phyloP scores from a whole-genome alignment of 2,113 vertebrate genomes.

The Oncorhynchus tshawytscha region DNA sequence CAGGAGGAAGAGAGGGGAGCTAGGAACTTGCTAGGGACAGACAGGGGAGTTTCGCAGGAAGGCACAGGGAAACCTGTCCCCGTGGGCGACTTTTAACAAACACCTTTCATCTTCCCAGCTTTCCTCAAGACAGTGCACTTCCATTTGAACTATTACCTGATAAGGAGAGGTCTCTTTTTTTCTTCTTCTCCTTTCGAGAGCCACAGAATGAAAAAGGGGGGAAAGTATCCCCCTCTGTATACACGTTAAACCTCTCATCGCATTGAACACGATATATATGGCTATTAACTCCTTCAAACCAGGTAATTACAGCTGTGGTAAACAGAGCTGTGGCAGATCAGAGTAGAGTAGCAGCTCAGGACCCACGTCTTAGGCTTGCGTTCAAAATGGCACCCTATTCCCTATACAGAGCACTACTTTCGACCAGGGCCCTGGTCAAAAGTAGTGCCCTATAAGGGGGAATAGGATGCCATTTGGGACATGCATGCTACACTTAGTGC shows the following conservation, averaged over 20 bases:
- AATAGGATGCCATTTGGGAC: no score
- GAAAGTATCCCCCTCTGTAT: slow-evolving; percentile 78
- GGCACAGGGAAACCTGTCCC: slow-evolving; percentile 93
- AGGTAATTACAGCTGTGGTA: slow-evolving; percentile 67
- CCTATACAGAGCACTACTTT: no score
- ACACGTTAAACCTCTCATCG: slow-evolving; percentile 69
- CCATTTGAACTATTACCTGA: slow-evolving; percentile 93
- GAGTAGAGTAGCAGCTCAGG: slow-evolving; percentile 20
- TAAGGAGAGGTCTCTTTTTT: slow-evolving; percentile 77
- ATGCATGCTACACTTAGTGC: slow-evolving; percentile 9
- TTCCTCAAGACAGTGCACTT: slow-evolving; percentile 83
- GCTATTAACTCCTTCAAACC: slow-evolving; percentile 73
- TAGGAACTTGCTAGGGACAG: slow-evolving; percentile 74
- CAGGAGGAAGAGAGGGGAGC: slow-evolving; percentile 69
- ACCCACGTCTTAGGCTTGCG: slow-evolving; percentile 21
- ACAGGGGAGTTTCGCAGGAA: slow-evolving; percentile 76
- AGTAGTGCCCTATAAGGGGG: no score
- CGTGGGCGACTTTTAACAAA: slow-evolving; percentile 89
- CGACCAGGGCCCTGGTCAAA: no score
- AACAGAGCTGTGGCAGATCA: slow-evolving; percentile 50
- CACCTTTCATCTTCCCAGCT: slow-evolving; percentile 93
- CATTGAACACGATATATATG: slow-evolving; percentile 68
- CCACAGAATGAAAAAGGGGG: slow-evolving; percentile 76
- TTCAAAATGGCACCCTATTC: no score
- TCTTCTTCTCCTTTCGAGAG: slow-evolving; percentile 50